Base-by-base conservation (phyloP, 64 coral and sea anemone genomes). In the Stichodactyla helianthus region DNA sequence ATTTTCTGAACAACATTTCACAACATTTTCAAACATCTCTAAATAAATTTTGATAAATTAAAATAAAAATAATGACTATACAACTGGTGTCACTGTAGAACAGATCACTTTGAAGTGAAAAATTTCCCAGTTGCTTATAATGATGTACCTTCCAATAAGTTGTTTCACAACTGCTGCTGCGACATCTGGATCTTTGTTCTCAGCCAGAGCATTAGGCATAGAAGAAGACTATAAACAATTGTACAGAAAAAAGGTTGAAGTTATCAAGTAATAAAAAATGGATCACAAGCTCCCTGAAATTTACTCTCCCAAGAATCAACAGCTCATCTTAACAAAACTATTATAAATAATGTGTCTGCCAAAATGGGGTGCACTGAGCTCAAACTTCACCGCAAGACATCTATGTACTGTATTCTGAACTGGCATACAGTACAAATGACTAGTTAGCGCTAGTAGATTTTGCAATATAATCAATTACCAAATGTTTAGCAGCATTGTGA, bases 401-500 rank as follows among this genome's bases (percentile, higher is more conserved):
- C 31, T 35, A 35, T 35, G 31, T 35, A 35, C 2, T 2, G 2
- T 35, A 35, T 35, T 35, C 31, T 35, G 2, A 35, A 35, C 31
- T 35, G 31, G 31, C 31, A 0, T 35, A 35, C 31, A 35, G 31
- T n/a, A n/a, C n/a, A n/a, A n/a, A n/a, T n/a, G n/a, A n/a, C n/a
- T n/a, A n/a, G n/a, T n/a, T n/a, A n/a, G n/a, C n/a, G n/a, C 31
- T 35, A 35, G 31, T 35, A 35, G 31, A 35, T 35, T 35, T 35
- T 35, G 31, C 2, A 2, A 35, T 35, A n/a, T n/a, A n/a, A n/a
- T n/a, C n/a, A n/a, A 85, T 88, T 70, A 99, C 97, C 90, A 99
- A 64, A 44, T 99, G 90, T 79, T 86, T 95, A 52, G 90, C 90
- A 62, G 97, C 93, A 62, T 92, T 77, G 70, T 93, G 77, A 57